Conservation (phyloP, 2,113 vertebrate genomes). For the Nyctibius bracteatus region DNA sequence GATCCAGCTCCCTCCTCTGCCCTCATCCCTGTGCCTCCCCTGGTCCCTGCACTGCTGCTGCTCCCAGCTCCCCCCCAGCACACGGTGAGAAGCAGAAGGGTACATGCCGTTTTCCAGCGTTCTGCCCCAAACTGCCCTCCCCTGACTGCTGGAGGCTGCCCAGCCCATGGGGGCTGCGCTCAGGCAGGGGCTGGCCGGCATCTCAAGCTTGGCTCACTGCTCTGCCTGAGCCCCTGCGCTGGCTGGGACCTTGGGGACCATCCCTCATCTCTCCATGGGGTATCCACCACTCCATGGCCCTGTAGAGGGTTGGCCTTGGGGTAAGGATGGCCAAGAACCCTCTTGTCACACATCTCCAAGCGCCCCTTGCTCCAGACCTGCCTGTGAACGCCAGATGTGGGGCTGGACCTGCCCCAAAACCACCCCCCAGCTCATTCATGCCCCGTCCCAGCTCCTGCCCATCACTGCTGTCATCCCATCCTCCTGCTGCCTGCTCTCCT, state of each 20-base stretch:
- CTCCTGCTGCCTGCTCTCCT: accelerated
- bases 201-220: not conserved
- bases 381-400: accelerated
- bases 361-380: accelerated
- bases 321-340: not conserved
- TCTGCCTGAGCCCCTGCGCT: not conserved
- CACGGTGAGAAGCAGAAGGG: accelerated
- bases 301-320: not conserved
- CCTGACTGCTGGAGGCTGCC: not conserved
- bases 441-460: not conserved
- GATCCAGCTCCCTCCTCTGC: not conserved
- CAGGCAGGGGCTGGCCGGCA: not conserved
- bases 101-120: accelerated
- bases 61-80: not conserved
- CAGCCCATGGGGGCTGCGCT: accelerated
- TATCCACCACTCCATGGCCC: not conserved
- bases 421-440: not conserved
- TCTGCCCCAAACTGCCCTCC: not conserved
- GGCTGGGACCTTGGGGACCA: not conserved
- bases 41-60: not conserved
- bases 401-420: not conserved
- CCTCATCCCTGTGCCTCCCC: not conserved
- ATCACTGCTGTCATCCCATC: not conserved
- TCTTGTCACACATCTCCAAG: not conserved
- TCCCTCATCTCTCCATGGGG: accelerated